Evolutionary conservation across 2,797 vertebrate species (phyloP).

Genomic region (Numenius phaeopus): DNA sequence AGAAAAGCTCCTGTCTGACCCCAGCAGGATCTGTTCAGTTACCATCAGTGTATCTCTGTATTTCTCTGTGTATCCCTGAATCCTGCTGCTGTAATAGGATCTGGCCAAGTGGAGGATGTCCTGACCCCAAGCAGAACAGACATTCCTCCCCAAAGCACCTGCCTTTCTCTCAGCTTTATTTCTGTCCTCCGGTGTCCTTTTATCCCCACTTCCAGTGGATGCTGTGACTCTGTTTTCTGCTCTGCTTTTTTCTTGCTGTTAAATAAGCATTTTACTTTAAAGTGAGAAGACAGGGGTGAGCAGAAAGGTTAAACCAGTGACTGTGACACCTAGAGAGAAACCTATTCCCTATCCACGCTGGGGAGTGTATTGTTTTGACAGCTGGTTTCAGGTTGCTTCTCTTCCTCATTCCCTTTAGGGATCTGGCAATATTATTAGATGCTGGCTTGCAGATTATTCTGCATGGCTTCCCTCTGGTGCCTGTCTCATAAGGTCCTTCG

Average conservation of each 20-base stretch:
- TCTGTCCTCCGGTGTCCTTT: neutral
- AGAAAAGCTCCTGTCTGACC: neutral
- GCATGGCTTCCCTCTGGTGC: neutral
- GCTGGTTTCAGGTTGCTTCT: slow-evolving; percentile 18
- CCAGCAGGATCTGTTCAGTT: neutral
- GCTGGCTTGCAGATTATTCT: slow-evolving; percentile 12
- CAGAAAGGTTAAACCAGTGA: slow-evolving; percentile 20
- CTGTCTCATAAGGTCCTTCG: neutral
- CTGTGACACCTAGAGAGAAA: neutral
- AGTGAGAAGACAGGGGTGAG: neutral
- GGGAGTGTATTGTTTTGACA: slow-evolving; percentile 31
- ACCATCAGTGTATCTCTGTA: neutral
- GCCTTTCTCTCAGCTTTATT: slow-evolving; percentile 29
- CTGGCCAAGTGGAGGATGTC: neutral
- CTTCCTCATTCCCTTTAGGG: neutral
- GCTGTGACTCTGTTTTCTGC: neutral
- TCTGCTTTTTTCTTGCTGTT: neutral
- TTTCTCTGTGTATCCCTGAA: neutral
- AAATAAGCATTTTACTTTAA: slow-evolving; percentile 1
- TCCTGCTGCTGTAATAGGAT: neutral
- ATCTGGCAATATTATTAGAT: neutral
- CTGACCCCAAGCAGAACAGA: neutral
- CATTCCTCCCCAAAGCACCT: neutral
- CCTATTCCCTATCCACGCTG: neutral
- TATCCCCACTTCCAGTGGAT: slow-evolving; percentile 10